Evolutionary conservation across 2,888 invertebrate species (phyloP), one percentile per base, ranked within the genome.

Genomic region (Amiota communis): DNA sequence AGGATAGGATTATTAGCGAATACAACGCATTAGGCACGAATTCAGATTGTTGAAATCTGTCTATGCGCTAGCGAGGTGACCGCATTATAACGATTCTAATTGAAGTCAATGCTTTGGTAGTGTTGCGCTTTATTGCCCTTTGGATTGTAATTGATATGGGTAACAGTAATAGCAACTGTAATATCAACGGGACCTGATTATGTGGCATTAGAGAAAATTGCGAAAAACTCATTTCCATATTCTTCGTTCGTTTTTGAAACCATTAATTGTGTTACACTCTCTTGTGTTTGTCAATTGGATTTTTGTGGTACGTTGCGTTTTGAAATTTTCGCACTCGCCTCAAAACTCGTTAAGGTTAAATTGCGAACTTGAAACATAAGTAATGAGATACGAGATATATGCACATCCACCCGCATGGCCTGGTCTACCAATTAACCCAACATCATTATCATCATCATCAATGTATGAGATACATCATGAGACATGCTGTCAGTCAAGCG

Each of bases 11-110:
- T 65, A 48, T n/a, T 48, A 13, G 23, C 67, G 17, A 67, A 17
- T 17, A 67, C 47, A 47, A 20, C n/a, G 67, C 49, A 67, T 67
- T 67, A 67, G 67, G 20, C 67, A 67, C 67, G 67, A 67, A 47
- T 67, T 67, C 15, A 23, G 47, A 49, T 36, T 13, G 36, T 36
- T 23, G 12, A 10, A 63, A 23, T 63, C 61, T 20, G 23, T 9
- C 36, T 12, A 36, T 12, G 20, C 59, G 59, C 3, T n/a, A n/a
- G n/a, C 3, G 59, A 51, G 9, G 48, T 48, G 65, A 15, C 48
- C 9, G 15, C 48, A 15, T 65, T 8, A 9, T 63, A 46, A 36
- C 63, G 36, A 11, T 36, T 10, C 64, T 65, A 65, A 65, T 65
- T 65, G 48, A 3, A 48, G 63, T 23, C 63, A 20, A 63, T 11